Conservation (phyloP, 1,140 invertebrate genomes). For the Drosophila lacteicornis region DNA sequence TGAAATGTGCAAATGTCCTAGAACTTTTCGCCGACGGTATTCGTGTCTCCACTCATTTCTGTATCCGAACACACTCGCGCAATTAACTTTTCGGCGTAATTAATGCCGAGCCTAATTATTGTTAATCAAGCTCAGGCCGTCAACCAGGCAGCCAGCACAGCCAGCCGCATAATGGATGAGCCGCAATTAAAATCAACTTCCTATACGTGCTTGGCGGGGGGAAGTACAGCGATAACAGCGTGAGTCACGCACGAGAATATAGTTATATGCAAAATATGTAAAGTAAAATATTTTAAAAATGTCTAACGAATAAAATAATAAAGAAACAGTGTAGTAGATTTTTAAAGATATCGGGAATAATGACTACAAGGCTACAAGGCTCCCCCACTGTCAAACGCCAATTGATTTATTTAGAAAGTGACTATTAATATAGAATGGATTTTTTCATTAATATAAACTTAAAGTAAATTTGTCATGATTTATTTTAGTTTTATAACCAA, state of each 20-base stretch:
- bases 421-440: no score
- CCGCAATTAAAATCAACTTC: slow-evolving; percentile 81
- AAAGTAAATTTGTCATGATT: no score
- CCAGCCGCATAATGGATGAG: slow-evolving; percentile 74
- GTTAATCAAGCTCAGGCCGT: slow-evolving; percentile 83
- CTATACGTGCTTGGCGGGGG: slow-evolving; percentile 26
- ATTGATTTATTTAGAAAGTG: no score
- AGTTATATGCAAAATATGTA: not conserved
- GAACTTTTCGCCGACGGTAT: slow-evolving; percentile 16
- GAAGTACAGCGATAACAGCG: slow-evolving; percentile 17
- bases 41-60: slow-evolving; percentile 6
- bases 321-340: no score
- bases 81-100: slow-evolving; percentile 85
- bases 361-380: no score
- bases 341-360: no score
- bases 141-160: slow-evolving; percentile 36
- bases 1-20: not conserved
- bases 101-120: slow-evolving; percentile 85
- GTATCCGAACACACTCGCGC: slow-evolving; percentile 55
- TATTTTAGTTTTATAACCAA: not conserved
- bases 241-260: slow-evolving; percentile 13
- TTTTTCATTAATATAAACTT: no score
- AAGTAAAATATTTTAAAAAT: no score
- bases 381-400: no score
- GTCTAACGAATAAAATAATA: not conserved